phyloP scores from a whole-genome alignment of 2,888 invertebrate genomes.

The Myathropa florea region DNA sequence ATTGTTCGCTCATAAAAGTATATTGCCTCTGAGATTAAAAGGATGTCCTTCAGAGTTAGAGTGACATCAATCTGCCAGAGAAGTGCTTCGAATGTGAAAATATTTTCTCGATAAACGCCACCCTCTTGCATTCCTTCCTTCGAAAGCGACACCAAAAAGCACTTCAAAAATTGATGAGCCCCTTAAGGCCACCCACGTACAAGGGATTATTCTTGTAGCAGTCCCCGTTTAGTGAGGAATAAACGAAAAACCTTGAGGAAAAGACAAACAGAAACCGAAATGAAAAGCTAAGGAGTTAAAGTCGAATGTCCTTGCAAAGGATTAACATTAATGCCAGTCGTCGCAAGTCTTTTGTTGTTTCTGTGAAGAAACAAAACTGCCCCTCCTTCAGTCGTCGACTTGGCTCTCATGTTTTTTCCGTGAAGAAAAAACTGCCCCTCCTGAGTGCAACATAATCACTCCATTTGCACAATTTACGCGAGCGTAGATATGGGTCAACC shows the following conservation, averaged over 20 bases:
- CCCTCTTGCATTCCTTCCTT: neutral
- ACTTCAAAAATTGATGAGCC: constrained; percentile 57
- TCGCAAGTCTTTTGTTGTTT: neutral
- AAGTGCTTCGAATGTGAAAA: neutral
- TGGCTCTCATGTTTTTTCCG: neutral
- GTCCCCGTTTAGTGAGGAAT: neutral
- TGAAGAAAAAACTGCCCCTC: neutral
- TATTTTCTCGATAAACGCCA: neutral
- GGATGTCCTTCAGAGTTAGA: neutral
- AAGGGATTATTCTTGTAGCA: constrained; percentile 16
- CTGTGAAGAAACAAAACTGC: neutral
- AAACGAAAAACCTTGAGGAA: too few relatives aligned
- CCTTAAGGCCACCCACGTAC: constrained; percentile 45
- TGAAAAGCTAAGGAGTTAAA: neutral
- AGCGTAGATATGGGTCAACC: constrained; percentile 63
- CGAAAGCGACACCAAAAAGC: constrained; percentile 38
- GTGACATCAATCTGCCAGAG: neutral
- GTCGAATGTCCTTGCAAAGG: neutral
- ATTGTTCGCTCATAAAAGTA: neutral
- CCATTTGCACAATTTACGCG: constrained; percentile 61
- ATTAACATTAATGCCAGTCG: constrained; percentile 6
- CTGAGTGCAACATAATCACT: constrained; percentile 46
- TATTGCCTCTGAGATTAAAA: neutral
- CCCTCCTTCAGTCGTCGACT: neutral
- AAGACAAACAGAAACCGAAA: too few relatives aligned